Percentiles rank a stretch among this genome's conserved stretches.
phyloP scores from a whole-genome alignment of 2,797 vertebrate species.

The Vireo griseus region DNA sequence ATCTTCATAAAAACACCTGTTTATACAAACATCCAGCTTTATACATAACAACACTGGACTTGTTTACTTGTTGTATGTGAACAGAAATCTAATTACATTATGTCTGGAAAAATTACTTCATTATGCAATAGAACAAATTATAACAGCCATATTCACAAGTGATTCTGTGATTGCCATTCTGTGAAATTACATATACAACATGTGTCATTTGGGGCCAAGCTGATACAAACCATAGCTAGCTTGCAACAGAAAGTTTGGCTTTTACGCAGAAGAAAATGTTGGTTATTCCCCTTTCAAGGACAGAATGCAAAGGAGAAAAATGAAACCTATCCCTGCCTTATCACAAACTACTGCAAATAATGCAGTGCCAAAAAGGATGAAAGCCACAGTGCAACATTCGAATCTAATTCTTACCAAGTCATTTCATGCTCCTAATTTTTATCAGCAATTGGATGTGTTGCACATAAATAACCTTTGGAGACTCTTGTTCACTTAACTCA shows the following conservation, averaged over 20 bases:
- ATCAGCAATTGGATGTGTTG: neutral
- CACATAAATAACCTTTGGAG: neutral
- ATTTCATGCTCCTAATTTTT: neutral
- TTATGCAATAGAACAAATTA: constrained; percentile 62
- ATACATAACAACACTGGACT: constrained; percentile 30
- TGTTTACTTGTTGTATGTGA: constrained; percentile 43
- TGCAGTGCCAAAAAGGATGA: neutral
- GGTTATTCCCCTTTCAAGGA: constrained; percentile 11
- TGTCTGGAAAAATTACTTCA: constrained; percentile 65
- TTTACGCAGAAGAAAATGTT: constrained; percentile 37
- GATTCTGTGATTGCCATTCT: constrained; percentile 58
- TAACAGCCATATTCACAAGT: constrained; percentile 59
- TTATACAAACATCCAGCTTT: constrained; percentile 19
- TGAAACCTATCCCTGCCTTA: neutral
- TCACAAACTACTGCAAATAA: neutral
- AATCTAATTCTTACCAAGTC: neutral
- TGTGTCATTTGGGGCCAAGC: neutral
- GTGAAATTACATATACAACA: constrained; percentile 21
- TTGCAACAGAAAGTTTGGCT: neutral
- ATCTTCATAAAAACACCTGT: constrained; percentile 26
- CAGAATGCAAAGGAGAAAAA: neutral
- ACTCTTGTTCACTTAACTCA: constrained; percentile 64
- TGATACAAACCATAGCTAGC: neutral
- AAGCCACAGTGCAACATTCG: neutral
- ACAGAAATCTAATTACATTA: constrained; percentile 69